Evolutionary conservation across 1,140 invertebrate genomes (phyloP).

Genomic region (Drosophila persimilis): DNA sequence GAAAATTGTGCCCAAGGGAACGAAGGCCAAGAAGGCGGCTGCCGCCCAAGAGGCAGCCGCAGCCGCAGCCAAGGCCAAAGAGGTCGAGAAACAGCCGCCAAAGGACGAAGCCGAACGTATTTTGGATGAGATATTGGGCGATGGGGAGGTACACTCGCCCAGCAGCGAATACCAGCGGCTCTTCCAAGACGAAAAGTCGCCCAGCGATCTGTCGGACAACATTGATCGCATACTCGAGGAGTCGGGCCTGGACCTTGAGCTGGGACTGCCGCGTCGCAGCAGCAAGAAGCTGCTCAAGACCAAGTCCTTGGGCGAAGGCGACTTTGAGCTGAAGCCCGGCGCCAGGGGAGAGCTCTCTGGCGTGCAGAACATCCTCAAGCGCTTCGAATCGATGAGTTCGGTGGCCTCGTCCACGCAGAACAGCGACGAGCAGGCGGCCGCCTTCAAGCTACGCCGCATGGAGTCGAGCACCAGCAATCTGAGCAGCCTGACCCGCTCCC

Average conservation of each 20-base stretch:
- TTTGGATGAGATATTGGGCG: conserved; percentile 70
- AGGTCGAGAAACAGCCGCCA: conserved; percentile 10
- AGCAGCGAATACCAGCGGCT: conserved; percentile 74
- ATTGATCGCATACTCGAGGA: conserved; percentile 77
- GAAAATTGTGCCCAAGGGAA: conserved; percentile 77
- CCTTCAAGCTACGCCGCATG: conserved; percentile 76
- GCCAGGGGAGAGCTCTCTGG: conserved; percentile 46
- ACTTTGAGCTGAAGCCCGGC: conserved; percentile 50
- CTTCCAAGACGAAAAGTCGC: conserved; percentile 77
- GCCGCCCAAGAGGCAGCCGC: conserved; percentile 34
- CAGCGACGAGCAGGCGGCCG: conserved; percentile 57
- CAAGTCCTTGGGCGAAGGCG: conserved; percentile 74
- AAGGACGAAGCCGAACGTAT: conserved; percentile 72
- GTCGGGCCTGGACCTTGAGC: conserved; percentile 67
- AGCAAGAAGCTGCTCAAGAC: conserved; percentile 73
- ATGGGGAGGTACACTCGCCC: conserved; percentile 63
- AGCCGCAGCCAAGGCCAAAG: background rate
- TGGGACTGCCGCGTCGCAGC: conserved; percentile 58
- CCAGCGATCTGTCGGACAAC: conserved; percentile 79
- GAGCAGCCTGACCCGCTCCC: conserved; percentile 67
- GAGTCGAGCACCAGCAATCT: conserved; percentile 75
- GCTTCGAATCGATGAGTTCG: conserved; percentile 77
- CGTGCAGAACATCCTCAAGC: conserved; percentile 73
- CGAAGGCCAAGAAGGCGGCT: conserved; percentile 67
- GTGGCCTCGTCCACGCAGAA: conserved; percentile 53